These are phyloP conservation scores for Chelon labrosus DNA, from an alignment of 2,797 vertebrate genomes.

Conservation along the genomic window DNA sequence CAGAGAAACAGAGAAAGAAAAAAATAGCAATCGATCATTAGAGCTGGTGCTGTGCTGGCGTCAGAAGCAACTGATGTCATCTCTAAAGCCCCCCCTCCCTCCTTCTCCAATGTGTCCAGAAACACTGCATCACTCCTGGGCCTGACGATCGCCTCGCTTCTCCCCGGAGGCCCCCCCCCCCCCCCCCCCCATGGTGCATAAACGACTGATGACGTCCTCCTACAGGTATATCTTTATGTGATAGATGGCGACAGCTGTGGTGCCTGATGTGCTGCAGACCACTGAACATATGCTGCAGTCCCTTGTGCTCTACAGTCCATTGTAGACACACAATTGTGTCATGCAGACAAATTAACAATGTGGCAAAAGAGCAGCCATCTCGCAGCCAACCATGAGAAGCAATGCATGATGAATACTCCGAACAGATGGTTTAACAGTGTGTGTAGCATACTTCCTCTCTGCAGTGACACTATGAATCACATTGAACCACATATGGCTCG, in stretches of 20 bases:
- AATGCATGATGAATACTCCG: constrained; percentile 21
- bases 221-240: constrained; percentile 34
- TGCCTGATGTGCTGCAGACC: constrained; percentile 38
- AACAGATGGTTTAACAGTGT: constrained; percentile 56
- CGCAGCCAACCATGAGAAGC: constrained; percentile 10
- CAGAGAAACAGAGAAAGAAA: constrained; percentile 5
- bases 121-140: constrained; percentile 53
- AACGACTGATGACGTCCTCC: constrained; percentile 50
- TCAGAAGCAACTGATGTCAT: constrained; percentile 75
- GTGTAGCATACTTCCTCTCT: constrained; percentile 52
- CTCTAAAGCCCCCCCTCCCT: constrained; percentile 45
- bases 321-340: constrained; percentile 30
- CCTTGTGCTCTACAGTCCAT: constrained; percentile 18
- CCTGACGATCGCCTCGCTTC: constrained; percentile 34
- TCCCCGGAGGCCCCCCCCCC: constrained; percentile 27
- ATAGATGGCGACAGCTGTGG: constrained; percentile 39
- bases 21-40: constrained; percentile 55
- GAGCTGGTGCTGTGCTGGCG: constrained; percentile 52
- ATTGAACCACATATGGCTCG: constrained; percentile 37
- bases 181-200: not conserved
- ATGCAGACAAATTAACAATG: constrained; percentile 32
- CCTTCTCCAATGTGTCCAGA: constrained; percentile 18
- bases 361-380: constrained; percentile 24
- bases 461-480: constrained; percentile 50
- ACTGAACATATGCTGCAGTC: constrained; percentile 37